Conservation (phyloP, 1,140 invertebrate genomes). For the Lepidurus packardi region DNA sequence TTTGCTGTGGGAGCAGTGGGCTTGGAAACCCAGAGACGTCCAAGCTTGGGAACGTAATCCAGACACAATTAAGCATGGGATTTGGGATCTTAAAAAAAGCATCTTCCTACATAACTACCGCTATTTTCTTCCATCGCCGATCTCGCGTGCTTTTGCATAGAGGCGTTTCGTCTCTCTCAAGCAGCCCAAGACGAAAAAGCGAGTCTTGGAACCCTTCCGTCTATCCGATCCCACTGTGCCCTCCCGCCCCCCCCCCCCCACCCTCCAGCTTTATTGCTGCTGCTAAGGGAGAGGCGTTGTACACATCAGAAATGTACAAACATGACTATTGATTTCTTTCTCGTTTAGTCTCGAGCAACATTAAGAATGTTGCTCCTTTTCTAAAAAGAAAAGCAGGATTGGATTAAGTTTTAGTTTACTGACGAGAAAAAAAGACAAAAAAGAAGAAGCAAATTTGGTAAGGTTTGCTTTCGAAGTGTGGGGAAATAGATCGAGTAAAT, state of each 20-base stretch:
- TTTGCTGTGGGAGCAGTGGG: background rate
- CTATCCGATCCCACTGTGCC: background rate
- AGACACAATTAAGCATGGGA: conserved; percentile 21
- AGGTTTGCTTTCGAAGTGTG: background rate
- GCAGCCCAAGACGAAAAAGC: background rate
- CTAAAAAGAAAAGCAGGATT: background rate
- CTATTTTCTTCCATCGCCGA: background rate
- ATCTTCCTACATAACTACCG: background rate
- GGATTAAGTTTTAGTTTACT: background rate
- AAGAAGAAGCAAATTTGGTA: background rate
- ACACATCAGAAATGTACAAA: conserved; percentile 19
- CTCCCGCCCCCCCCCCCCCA: background rate
- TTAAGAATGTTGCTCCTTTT: background rate
- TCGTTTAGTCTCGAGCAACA: background rate
- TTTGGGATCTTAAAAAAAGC: background rate
- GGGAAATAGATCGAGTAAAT: background rate
- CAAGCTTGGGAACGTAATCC: conserved; percentile 8
- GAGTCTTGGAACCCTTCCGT: background rate
- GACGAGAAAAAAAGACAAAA: background rate
- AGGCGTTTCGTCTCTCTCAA: background rate
- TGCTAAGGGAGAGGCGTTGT: background rate
- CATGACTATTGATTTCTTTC: conserved; percentile 12
- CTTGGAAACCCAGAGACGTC: conserved; percentile 1
- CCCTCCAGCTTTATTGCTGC: background rate
- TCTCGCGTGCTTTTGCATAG: conserved; percentile 1